phyloP scores from a whole-genome alignment of 2,797 vertebrate species.

The Onychomys arenicola region DNA sequence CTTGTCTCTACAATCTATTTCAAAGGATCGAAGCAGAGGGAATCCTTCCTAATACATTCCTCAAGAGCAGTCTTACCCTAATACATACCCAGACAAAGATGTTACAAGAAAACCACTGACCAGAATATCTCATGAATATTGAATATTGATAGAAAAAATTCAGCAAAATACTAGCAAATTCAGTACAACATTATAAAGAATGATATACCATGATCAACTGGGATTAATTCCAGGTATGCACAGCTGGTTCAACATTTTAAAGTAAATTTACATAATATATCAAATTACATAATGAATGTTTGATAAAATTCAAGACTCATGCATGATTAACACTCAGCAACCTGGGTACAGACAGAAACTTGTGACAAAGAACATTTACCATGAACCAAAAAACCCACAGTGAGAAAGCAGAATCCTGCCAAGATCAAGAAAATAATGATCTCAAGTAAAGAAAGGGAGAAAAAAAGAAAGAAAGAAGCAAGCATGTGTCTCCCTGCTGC shows the following conservation, averaged over 20 bases:
- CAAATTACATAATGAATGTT: neutral
- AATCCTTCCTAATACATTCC: constrained; percentile 18
- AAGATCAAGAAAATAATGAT: neutral
- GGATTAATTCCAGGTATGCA: constrained; percentile 23
- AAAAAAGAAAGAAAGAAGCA: neutral
- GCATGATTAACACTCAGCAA: constrained; percentile 23
- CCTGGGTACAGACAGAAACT: neutral
- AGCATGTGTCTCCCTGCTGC: neutral
- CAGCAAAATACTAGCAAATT: neutral
- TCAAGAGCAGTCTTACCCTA: neutral
- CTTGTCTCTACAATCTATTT: neutral
- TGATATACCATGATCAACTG: neutral
- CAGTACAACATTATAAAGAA: neutral
- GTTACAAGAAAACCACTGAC: neutral
- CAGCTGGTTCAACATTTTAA: neutral
- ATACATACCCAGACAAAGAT: neutral
- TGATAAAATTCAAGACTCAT: constrained; percentile 1
- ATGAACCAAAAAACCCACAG: neutral
- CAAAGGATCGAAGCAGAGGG: constrained; percentile 11
- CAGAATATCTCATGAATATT: neutral
- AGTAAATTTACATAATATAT: neutral
- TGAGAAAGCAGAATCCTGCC: neutral
- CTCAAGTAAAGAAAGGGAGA: neutral
- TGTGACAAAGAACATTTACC: neutral
- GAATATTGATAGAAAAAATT: neutral